A percentile compares a stretch with the other conserved stretches of the same genome.
Conservation (phyloP, 2,888 invertebrate species). For the Erynnis tages region DNA sequence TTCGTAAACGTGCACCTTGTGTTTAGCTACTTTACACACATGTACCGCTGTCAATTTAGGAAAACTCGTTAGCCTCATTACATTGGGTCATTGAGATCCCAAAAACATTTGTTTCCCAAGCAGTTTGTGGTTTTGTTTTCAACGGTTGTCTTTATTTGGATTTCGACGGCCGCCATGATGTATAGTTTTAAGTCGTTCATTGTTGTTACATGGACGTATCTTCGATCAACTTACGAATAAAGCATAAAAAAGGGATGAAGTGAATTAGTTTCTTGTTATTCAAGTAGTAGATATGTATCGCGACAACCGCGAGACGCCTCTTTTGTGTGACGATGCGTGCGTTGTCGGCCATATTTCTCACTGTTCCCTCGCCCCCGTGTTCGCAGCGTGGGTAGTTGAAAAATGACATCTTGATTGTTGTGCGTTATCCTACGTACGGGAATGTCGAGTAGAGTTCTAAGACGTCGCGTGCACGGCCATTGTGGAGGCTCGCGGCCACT, state of each 20-base stretch:
- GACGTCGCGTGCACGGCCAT: conserved; percentile 69
- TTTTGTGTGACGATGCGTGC: conserved; percentile 69
- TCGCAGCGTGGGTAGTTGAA: conserved; percentile 79
- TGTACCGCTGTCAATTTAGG: conserved; percentile 27
- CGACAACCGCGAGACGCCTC: conserved; percentile 67
- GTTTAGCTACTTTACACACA: conserved; percentile 51
- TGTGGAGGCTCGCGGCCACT: conserved; percentile 60
- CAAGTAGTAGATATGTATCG: conserved; percentile 70
- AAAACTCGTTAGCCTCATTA: conserved; percentile 22
- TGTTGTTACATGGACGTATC: conserved; percentile 30
- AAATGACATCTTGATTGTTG: conserved; percentile 82
- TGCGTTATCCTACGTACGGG: conserved; percentile 79
- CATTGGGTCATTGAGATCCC: conserved; percentile 14
- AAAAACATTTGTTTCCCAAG: conserved; percentile 5
- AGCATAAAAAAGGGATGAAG: conserved; percentile 56
- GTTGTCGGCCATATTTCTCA: conserved; percentile 77
- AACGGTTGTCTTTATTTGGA: conserved; percentile 1
- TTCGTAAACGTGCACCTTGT: conserved; percentile 42
- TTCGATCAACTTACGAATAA: conserved; percentile 48
- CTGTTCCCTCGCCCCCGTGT: conserved; percentile 56
- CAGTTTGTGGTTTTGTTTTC: neutral
- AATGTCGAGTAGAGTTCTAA: conserved; percentile 62
- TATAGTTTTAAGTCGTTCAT: conserved; percentile 22
- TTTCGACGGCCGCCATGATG: neutral
- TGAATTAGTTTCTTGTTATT: conserved; percentile 64